Evolutionary conservation across 2,797 vertebrate genomes (phyloP).

Genomic region (Taeniopygia guttata): DNA sequence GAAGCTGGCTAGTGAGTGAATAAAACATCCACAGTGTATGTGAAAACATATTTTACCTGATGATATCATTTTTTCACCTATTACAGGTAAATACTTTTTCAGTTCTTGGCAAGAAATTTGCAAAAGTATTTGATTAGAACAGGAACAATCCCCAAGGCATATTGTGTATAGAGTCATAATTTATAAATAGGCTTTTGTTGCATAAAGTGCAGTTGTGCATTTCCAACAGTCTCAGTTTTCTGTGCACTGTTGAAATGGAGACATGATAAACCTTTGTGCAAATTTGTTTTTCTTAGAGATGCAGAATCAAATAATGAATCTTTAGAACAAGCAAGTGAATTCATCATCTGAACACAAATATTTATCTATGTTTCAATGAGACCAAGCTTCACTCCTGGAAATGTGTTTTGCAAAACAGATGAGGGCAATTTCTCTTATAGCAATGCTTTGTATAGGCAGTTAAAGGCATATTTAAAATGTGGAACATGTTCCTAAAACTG

Average conservation of each 20-base stretch:
- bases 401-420: not conserved
- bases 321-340: constrained; percentile 31
- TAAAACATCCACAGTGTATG: not conserved
- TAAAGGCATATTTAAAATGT: constrained; percentile 5
- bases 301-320: constrained; percentile 13
- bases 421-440: not conserved
- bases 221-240: constrained; percentile 15
- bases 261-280: constrained; percentile 6
- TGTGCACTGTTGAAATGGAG: not conserved
- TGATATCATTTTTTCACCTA: not conserved
- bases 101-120: not conserved
- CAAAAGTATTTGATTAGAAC: constrained; percentile 8
- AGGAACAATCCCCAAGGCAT: not conserved
- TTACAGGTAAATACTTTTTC: constrained; percentile 10
- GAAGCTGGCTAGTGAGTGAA: not conserved
- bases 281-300: constrained; percentile 17
- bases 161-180: not conserved
- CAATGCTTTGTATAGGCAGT: not conserved
- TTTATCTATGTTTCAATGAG: constrained; percentile 8
- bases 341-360: constrained; percentile 24
- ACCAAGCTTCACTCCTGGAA: constrained; percentile 19
- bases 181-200: not conserved
- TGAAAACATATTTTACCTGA: not conserved
- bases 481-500: not conserved
- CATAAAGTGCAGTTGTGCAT: not conserved